phyloP scores from a whole-genome alignment of 2,797 vertebrate genomes.

The Phoxinus dragarum region DNA sequence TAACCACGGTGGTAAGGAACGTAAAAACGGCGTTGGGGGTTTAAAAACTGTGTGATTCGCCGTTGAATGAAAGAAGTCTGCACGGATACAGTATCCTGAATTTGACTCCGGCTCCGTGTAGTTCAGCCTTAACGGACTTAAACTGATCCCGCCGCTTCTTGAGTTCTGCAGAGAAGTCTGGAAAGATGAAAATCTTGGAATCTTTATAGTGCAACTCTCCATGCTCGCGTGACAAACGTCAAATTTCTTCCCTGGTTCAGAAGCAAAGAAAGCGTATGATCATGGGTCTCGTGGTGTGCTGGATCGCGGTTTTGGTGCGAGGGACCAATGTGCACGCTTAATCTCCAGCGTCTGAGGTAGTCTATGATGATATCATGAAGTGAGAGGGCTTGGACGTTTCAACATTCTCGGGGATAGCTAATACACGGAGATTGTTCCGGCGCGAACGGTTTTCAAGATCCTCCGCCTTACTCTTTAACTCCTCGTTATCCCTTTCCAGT shows the following conservation, averaged over 20 bases:
- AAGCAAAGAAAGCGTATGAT: no score
- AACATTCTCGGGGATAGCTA: not conserved
- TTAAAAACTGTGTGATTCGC: not conserved
- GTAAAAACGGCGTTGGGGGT: not conserved
- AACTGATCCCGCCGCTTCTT: not conserved
- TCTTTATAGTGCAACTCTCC: not conserved
- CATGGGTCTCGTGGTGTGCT: not conserved
- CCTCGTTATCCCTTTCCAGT: slow-evolving; percentile 1
- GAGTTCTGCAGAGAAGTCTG: not conserved
- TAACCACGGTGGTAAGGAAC: not conserved
- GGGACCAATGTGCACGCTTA: not conserved
- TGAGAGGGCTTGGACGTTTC: not conserved
- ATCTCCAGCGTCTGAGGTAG: not conserved
- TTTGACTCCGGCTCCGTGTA: not conserved
- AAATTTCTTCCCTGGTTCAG: not conserved
- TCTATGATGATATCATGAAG: not conserved
- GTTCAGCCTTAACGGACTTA: not conserved
- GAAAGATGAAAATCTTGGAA: not conserved
- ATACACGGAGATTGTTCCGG: not conserved
- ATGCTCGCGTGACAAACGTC: not conserved
- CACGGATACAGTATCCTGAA: slow-evolving; percentile 21
- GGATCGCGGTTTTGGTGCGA: not conserved
- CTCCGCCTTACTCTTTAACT: not conserved
- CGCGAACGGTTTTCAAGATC: not conserved
- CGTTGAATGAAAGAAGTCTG: not conserved